Conservation (phyloP, 2,888 invertebrate species). For the Ernsta delagoae region DNA sequence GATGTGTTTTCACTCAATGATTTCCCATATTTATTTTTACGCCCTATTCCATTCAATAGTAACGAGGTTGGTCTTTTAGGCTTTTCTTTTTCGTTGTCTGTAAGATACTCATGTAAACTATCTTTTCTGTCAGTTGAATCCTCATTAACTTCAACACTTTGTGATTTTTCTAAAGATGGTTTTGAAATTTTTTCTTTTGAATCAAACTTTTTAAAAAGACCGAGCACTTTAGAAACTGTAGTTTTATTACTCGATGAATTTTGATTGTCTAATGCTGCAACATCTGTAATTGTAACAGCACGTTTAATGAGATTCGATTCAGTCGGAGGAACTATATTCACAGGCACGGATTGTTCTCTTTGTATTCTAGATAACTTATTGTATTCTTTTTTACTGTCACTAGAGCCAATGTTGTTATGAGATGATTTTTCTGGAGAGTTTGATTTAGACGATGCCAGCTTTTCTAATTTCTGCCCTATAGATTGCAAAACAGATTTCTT, state of each 20-base stretch:
- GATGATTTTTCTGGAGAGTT: constrained; percentile 78
- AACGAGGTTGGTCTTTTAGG: constrained; percentile 82
- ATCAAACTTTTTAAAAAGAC: constrained; percentile 90
- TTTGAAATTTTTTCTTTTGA: constrained; percentile 79
- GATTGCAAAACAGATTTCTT: constrained; percentile 89
- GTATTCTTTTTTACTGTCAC: constrained; percentile 57
- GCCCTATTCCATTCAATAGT: constrained; percentile 81
- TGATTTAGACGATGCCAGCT: constrained; percentile 84
- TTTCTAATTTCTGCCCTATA: constrained; percentile 91
- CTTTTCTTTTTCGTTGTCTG: constrained; percentile 68
- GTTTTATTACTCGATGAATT: constrained; percentile 82
- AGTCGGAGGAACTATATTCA: constrained; percentile 78
- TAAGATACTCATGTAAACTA: constrained; percentile 46
- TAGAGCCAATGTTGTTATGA: constrained; percentile 54
- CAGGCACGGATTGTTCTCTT: constrained; percentile 88
- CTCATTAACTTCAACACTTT: constrained; percentile 51
- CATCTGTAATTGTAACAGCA: constrained; percentile 89
- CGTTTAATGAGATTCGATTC: constrained; percentile 88
- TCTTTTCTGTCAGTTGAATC: constrained; percentile 50
- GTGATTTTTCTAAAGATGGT: constrained; percentile 57
- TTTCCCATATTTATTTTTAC: constrained; percentile 78
- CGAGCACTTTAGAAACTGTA: constrained; percentile 90
- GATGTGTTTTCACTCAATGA: constrained; percentile 74
- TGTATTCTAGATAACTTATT: constrained; percentile 84
- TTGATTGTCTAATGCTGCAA: constrained; percentile 76